Evolutionary conservation across 2,888 invertebrate species (phyloP).

Genomic region (Mythimna albipuncta): DNA sequence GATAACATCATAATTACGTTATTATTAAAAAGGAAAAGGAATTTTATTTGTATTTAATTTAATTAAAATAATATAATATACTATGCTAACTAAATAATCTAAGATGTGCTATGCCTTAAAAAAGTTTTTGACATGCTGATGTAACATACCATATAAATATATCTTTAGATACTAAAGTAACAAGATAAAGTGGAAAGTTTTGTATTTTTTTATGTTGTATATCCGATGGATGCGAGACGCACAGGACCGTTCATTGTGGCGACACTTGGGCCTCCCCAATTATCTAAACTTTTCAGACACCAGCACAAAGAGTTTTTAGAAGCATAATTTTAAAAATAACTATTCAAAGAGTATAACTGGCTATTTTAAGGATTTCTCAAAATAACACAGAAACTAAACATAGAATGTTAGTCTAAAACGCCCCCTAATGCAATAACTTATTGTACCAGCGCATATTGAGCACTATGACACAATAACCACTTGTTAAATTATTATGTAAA

Average conservation of each 20-base stretch:
- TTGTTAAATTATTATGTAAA: conserved; percentile 43
- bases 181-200: no score
- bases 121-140: not conserved
- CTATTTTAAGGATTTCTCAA: not conserved
- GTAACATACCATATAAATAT: not conserved
- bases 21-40: not conserved
- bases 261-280: no score
- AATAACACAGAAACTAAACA: conserved; percentile 6
- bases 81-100: not conserved
- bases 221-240: no score
- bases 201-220: no score
- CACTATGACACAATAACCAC: conserved; percentile 10
- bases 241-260: no score
- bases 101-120: not conserved
- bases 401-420: conserved; percentile 15
- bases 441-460: not conserved
- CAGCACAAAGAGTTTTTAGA: not conserved
- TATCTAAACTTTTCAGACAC: not conserved
- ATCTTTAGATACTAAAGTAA: no score
- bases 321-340: not conserved
- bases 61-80: no score
- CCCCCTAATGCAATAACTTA: conserved; percentile 26
- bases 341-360: not conserved
- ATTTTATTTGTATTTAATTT: no score
- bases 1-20: not conserved